Conservation (phyloP, 2,888 invertebrate genomes). For the Tryphoninae sp. region DNA sequence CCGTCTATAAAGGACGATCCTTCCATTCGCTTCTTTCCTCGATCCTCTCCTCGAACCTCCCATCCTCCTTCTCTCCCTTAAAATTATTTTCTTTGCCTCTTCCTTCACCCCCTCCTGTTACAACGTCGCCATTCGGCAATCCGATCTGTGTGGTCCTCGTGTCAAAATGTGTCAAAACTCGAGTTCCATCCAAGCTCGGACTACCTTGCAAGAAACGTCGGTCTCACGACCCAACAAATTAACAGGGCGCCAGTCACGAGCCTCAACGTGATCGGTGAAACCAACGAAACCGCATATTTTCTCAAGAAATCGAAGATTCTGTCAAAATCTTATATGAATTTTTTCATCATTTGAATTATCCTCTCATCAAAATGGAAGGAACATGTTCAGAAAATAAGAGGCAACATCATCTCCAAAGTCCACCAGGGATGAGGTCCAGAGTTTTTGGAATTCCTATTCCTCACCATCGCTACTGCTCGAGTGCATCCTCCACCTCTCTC, state of each 20-base stretch:
- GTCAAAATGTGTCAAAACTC: constrained; percentile 81
- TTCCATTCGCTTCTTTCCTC: constrained; percentile 40
- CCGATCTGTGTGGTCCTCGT: constrained; percentile 79
- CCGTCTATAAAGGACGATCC: constrained; percentile 72
- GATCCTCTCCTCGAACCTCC: constrained; percentile 2
- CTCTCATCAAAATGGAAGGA: too few relatives aligned
- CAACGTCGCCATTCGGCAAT: constrained; percentile 46
- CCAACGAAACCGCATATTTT: too few relatives aligned
- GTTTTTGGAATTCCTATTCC: too few relatives aligned
- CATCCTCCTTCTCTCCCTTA: too few relatives aligned
- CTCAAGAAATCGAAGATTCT: too few relatives aligned
- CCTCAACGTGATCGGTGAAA: not conserved
- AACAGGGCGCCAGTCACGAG: constrained; percentile 67
- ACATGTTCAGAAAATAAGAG: too few relatives aligned
- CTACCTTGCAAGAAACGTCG: constrained; percentile 71
- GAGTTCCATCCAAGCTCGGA: constrained; percentile 72
- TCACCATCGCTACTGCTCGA: too few relatives aligned
- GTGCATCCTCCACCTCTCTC: too few relatives aligned
- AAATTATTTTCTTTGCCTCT: constrained; percentile 72
- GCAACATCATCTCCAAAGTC: too few relatives aligned
- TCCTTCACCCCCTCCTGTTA: constrained; percentile 30
- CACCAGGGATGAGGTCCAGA: too few relatives aligned
- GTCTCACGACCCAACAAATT: constrained; percentile 75
- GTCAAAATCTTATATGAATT: too few relatives aligned
- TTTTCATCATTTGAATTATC: too few relatives aligned